Percentiles rank a stretch among this genome's conserved stretches.
Conservation (phyloP, 37 sponge, comb jelly and placozoan species). For the Ianthella basta region DNA sequence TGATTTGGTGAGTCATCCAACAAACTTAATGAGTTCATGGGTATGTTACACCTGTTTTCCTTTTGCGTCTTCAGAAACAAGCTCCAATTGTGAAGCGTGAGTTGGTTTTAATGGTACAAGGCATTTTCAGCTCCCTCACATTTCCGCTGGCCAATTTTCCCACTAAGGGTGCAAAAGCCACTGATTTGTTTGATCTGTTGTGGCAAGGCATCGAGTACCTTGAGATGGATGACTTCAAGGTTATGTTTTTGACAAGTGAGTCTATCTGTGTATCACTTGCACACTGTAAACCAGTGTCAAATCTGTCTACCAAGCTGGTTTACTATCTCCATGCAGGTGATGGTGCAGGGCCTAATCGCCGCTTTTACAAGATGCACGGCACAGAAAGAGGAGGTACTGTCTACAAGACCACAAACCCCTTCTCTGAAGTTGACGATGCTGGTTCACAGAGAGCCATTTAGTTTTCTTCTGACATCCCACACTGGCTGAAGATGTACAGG, state of each 20-base stretch:
- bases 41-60: background rate
- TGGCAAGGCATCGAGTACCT: background rate
- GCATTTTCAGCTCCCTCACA: background rate
- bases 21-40: background rate
- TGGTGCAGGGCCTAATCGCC: conserved; percentile 2
- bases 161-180: conserved; percentile 1
- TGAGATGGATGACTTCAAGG: conserved; percentile 2
- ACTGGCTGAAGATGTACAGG: too few relatives aligned
- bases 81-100: background rate
- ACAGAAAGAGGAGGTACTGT: background rate
- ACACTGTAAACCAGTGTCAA: conserved; percentile 6
- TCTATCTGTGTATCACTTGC: background rate
- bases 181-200: conserved; percentile 1
- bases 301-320: background rate
- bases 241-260: conserved; percentile 5
- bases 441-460: too few relatives aligned
- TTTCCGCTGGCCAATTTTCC: background rate
- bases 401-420: too few relatives aligned
- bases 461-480: too few relatives aligned
- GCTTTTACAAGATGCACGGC: conserved; percentile 6
- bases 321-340: background rate
- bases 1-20: background rate
- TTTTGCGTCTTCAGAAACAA: conserved; percentile 1
- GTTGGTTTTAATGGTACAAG: background rate
- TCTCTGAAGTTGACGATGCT: too few relatives aligned